phyloP scores from a whole-genome alignment of 2,113 vertebrate species.

The Columbina picui region DNA sequence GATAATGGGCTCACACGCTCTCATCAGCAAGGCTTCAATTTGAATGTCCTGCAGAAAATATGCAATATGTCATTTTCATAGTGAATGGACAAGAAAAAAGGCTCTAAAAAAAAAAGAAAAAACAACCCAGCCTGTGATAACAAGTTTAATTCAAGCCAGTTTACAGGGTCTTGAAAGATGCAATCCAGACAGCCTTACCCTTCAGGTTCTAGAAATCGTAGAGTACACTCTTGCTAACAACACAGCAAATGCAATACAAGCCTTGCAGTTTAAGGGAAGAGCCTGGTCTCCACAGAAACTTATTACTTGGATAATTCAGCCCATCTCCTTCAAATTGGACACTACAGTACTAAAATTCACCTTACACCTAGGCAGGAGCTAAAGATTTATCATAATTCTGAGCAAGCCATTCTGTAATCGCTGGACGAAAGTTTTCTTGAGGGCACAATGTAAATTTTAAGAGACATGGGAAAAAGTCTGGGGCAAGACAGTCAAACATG shows the following conservation, averaged over 20 bases:
- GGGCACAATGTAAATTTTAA: not conserved
- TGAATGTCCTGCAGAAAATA: constrained; percentile 89
- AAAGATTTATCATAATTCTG: not conserved
- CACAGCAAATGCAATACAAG: not conserved
- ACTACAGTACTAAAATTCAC: not conserved
- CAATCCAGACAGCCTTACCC: not conserved
- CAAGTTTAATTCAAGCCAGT: not conserved
- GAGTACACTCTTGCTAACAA: not conserved
- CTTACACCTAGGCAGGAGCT: not conserved
- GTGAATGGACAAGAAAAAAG: not conserved
- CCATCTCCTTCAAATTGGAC: not conserved
- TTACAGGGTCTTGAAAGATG: not conserved
- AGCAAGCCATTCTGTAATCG: not conserved
- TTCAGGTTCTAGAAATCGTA: not conserved
- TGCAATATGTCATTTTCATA: not conserved
- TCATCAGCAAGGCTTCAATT: constrained; percentile 96
- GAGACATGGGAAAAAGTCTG: not conserved
- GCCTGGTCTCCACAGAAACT: not conserved
- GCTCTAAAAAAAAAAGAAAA: not conserved
- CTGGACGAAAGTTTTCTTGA: not conserved
- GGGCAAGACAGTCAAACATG: not conserved
- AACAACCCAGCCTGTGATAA: not conserved
- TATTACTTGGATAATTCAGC: not conserved
- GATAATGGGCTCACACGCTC: constrained; percentile 94
- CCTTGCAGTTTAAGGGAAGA: not conserved